These are phyloP conservation scores for Luperina nickerlii DNA, from an alignment of 2,888 invertebrate species.

Conservation along the genomic window DNA sequence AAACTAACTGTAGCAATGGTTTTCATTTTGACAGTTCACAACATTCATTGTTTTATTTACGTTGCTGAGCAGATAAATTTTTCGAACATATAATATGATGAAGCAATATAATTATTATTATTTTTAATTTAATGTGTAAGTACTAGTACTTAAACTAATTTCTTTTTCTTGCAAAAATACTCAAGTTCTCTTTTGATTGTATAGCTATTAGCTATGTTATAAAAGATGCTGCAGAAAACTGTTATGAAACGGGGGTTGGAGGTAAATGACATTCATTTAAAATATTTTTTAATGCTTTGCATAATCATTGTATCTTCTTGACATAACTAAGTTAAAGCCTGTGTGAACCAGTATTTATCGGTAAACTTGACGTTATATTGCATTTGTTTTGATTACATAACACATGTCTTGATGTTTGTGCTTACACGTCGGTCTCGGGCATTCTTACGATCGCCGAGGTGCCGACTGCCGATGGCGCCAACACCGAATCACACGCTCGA, in stretches of 20 bases:
- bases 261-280: neutral
- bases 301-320: neutral
- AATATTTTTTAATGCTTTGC: neutral
- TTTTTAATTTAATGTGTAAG: no score
- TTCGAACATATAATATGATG: no score
- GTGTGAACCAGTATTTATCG: slow-evolving; percentile 9
- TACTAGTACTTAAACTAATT: neutral
- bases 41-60: no score
- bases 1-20: no score
- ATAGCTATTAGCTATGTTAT: neutral
- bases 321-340: neutral
- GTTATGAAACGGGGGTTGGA: neutral
- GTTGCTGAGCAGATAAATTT: no score
- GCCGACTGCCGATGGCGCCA: slow-evolving; percentile 77
- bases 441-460: slow-evolving; percentile 59
- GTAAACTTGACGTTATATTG: slow-evolving; percentile 33
- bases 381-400: slow-evolving; percentile 64
- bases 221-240: neutral
- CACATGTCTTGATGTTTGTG: slow-evolving; percentile 60
- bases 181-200: neutral
- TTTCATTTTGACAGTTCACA: no score
- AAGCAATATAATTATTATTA: no score
- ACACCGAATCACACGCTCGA: slow-evolving; percentile 74
- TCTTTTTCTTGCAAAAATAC: slow-evolving; percentile 5
- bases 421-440: slow-evolving; percentile 58